Conservation (phyloP, 2,797 vertebrate genomes). For the Melanotaenia nigrans region DNA sequence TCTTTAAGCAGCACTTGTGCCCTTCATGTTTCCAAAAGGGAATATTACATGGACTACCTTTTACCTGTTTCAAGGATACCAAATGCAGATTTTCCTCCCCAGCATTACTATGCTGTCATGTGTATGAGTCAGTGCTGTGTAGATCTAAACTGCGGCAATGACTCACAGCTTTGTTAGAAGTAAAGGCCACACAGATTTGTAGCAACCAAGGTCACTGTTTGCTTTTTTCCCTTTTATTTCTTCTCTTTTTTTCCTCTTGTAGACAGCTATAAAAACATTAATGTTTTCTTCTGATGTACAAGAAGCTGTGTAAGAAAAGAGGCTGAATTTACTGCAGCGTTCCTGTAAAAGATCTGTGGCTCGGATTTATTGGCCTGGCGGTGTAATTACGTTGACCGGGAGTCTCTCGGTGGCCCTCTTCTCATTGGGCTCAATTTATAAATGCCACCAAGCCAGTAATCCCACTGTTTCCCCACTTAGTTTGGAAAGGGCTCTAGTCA, state of each 20-base stretch:
- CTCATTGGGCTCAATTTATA: constrained; percentile 81
- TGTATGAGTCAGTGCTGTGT: constrained; percentile 39
- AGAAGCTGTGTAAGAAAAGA: constrained; percentile 37
- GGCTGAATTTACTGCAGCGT: constrained; percentile 70
- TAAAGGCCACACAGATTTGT: constrained; percentile 56
- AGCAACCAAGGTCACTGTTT: constrained; percentile 29
- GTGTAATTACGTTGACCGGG: constrained; percentile 77
- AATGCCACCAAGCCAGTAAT: constrained; percentile 81
- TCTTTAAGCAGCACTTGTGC: constrained; percentile 40
- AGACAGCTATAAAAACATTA: constrained; percentile 55
- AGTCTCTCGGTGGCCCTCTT: constrained; percentile 70
- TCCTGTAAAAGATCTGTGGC: constrained; percentile 59
- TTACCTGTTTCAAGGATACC: constrained; percentile 41
- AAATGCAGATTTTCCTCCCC: constrained; percentile 43
- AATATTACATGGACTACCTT: constrained; percentile 23
- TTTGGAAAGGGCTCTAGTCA: constrained; percentile 67
- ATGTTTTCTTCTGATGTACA: constrained; percentile 53
- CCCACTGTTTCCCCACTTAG: constrained; percentile 75
- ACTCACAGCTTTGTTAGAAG: constrained; percentile 39
- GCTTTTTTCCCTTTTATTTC: background rate
- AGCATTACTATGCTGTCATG: constrained; percentile 14
- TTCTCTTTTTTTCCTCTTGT: constrained; percentile 9
- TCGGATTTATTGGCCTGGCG: constrained; percentile 74
- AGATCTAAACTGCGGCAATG: constrained; percentile 43
- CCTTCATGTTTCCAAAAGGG: constrained; percentile 27